Evolutionary conservation across 2,797 vertebrate species (phyloP).

Genomic region (Bucorvus abyssinicus): DNA sequence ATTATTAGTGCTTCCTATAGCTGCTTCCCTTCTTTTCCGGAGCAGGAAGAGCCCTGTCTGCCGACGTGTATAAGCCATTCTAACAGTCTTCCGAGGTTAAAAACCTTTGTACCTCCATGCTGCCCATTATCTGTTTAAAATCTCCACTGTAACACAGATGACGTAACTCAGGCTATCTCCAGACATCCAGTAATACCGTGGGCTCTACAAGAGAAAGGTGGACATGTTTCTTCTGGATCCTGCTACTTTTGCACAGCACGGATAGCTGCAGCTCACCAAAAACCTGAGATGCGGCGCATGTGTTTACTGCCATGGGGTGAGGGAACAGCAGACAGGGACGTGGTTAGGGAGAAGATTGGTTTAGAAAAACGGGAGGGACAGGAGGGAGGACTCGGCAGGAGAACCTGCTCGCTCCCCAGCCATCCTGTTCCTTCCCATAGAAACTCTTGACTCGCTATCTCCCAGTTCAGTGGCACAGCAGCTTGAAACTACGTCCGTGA

Average conservation of each 20-base stretch:
- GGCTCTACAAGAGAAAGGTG: not conserved
- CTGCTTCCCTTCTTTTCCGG: conserved; percentile 8
- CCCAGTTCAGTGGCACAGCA: not conserved
- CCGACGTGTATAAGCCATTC: not conserved
- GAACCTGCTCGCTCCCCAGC: not conserved
- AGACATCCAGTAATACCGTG: not conserved
- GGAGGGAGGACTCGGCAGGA: not conserved
- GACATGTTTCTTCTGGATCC: not conserved
- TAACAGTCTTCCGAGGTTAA: not conserved
- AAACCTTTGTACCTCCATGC: not conserved
- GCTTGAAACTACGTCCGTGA: not conserved
- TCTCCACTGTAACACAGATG: not conserved
- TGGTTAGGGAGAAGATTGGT: not conserved
- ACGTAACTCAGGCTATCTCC: not conserved
- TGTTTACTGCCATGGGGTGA: not conserved
- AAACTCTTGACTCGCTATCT: not conserved
- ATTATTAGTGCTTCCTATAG: conserved; percentile 55
- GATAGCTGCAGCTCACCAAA: not conserved
- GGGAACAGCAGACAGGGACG: not conserved
- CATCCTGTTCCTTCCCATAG: not conserved
- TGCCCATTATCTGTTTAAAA: not conserved
- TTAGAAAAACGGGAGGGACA: not conserved
- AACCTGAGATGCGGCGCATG: not conserved
- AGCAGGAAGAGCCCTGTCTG: not conserved
- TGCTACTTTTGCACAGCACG: not conserved